These are phyloP conservation scores for Chironomus striatipennis DNA, from an alignment of 1,140 invertebrate genomes.

Conservation along the genomic window DNA sequence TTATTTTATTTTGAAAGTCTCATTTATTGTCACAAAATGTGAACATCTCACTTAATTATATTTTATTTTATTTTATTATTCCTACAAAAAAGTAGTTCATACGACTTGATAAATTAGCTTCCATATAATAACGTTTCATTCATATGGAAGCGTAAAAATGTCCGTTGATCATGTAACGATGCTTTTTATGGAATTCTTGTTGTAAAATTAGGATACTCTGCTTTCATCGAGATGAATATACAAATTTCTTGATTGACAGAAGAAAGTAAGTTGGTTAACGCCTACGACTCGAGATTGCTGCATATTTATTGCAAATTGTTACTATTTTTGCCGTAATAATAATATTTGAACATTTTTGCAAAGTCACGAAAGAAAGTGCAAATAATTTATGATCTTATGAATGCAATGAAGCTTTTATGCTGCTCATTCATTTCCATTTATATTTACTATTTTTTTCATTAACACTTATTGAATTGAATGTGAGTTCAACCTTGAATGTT, in stretches of 20 bases:
- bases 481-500: neutral
- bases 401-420: neutral
- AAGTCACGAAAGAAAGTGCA: neutral
- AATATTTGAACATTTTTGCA: neutral
- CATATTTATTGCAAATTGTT: neutral
- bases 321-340: neutral
- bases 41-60: too few relatives aligned
- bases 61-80: too few relatives aligned
- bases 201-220: too few relatives aligned
- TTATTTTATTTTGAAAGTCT: too few relatives aligned
- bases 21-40: too few relatives aligned
- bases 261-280: neutral
- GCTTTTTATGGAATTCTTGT: neutral
- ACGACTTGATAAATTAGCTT: too few relatives aligned
- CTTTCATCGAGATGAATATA: neutral
- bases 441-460: neutral
- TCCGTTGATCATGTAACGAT: neutral
- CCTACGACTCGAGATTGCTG: neutral
- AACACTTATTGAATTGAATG: neutral
- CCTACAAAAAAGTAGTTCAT: too few relatives aligned
- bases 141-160: neutral
- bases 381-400: neutral
- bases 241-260: conserved; percentile 15
- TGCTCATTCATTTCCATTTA: neutral
- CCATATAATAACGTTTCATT: too few relatives aligned